Evolutionary conservation across 1,140 invertebrate genomes (phyloP).

Genomic region (Kradibia gibbosae): DNA sequence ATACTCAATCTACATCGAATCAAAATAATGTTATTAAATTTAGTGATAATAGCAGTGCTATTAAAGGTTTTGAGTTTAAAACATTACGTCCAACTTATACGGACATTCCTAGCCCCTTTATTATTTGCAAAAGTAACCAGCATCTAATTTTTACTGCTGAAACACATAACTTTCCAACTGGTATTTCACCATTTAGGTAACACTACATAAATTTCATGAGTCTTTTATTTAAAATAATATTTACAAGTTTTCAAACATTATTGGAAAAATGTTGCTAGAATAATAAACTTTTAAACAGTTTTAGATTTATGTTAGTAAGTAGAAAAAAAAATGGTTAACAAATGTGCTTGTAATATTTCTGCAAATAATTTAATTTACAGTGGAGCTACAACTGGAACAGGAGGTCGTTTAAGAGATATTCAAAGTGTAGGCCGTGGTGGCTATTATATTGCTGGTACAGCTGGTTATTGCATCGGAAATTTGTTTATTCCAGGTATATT

Average conservation of each 20-base stretch:
- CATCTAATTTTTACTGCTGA: slow-evolving; percentile 99
- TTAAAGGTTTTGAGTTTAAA: slow-evolving; percentile 84
- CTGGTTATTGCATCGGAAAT: slow-evolving; percentile 96
- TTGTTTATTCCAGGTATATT: slow-evolving; percentile 86
- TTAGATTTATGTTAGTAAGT: too few relatives aligned
- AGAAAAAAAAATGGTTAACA: too few relatives aligned
- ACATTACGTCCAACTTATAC: slow-evolving; percentile 78
- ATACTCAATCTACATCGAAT: slow-evolving; percentile 90
- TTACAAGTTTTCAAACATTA: too few relatives aligned
- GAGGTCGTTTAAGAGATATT: slow-evolving; percentile 94
- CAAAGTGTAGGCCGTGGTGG: slow-evolving; percentile 94
- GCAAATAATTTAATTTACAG: slow-evolving; percentile 69
- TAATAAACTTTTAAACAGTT: too few relatives aligned
- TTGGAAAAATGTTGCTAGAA: too few relatives aligned
- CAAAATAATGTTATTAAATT: slow-evolving; percentile 98
- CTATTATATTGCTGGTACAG: slow-evolving; percentile 94
- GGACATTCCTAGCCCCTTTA: slow-evolving; percentile 78
- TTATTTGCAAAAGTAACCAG: slow-evolving; percentile 75
- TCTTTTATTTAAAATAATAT: too few relatives aligned
- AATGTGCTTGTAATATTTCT: background rate
- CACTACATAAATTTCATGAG: background rate
- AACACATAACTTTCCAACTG: slow-evolving; percentile 99
- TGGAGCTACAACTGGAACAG: slow-evolving; percentile 97
- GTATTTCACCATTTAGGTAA: slow-evolving; percentile 87
- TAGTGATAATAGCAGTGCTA: slow-evolving; percentile 97